These are phyloP conservation scores for Lepisosteus oculatus DNA, from an alignment of 2,113 vertebrate species.

Conservation along the genomic window DNA sequence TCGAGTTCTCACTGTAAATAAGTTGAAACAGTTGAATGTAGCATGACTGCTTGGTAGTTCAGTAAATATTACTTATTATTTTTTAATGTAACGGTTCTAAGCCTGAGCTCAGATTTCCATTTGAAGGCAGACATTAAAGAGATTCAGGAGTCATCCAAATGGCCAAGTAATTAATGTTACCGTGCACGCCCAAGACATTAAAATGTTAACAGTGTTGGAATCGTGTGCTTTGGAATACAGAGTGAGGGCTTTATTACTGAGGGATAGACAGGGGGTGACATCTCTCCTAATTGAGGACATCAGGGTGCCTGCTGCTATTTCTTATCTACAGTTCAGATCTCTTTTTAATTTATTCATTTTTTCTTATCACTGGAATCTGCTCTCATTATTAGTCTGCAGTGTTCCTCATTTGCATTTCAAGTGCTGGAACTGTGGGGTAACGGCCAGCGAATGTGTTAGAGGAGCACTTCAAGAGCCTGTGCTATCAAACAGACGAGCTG, in stretches of 20 bases:
- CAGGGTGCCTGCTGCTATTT: constrained; percentile 95
- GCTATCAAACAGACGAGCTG: constrained; percentile 76
- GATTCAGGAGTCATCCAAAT: constrained; percentile 94
- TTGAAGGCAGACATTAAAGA: constrained; percentile 91
- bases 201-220: constrained; percentile 99
- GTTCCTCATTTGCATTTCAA: constrained; percentile 99
- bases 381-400: constrained; percentile 98
- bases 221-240: constrained; percentile 97
- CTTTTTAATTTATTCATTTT: constrained; percentile 93
- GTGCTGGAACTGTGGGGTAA: constrained; percentile 83
- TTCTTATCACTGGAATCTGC: constrained; percentile 91
- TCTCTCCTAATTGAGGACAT: constrained; percentile 99
- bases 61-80: constrained; percentile 96
- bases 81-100: constrained; percentile 79
- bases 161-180: constrained; percentile 99
- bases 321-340: constrained; percentile 87
- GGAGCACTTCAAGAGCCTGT: constrained; percentile 84
- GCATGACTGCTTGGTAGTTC: constrained; percentile 82
- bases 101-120: constrained; percentile 88
- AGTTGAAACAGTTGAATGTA: constrained; percentile 69
- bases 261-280: constrained; percentile 94
- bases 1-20: constrained; percentile 82
- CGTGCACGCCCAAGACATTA: constrained; percentile 96
- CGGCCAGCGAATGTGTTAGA: constrained; percentile 73
- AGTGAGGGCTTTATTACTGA: constrained; percentile 98